A percentile compares a stretch with the other conserved stretches of the same genome.
phyloP scores from a whole-genome alignment of 2,113 vertebrate species.

The Spilogale gracilis region DNA sequence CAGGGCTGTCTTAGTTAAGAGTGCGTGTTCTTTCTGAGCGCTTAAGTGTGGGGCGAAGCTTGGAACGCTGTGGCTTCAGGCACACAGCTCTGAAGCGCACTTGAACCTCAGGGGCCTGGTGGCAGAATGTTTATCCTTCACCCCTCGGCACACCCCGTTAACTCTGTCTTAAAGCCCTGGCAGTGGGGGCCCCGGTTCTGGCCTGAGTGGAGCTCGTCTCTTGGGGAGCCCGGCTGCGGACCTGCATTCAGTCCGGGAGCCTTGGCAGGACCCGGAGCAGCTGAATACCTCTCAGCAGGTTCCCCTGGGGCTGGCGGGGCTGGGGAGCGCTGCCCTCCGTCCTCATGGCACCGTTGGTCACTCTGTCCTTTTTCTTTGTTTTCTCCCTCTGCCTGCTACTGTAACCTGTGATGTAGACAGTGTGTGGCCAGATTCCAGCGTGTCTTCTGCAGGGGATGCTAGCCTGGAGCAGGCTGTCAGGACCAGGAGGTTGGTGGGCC shows the following conservation, averaged over 20 bases:
- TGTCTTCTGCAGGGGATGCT: no score
- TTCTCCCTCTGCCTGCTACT: background rate
- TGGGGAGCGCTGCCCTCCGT: background rate
- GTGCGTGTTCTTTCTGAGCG: background rate
- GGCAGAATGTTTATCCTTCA: background rate
- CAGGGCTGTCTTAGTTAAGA: background rate
- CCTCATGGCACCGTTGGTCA: fast-evolving
- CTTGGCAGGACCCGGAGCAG: background rate
- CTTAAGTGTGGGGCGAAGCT: background rate
- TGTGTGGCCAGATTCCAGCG: background rate
- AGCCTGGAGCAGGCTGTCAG: background rate
- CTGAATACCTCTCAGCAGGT: background rate
- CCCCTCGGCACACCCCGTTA: background rate
- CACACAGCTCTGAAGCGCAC: fast-evolving
- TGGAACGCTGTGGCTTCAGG: background rate
- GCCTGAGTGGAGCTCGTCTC: background rate
- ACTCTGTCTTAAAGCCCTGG: background rate
- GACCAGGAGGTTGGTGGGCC: background rate
- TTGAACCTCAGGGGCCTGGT: background rate
- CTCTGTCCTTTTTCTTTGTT: background rate
- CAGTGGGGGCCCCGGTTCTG: background rate
- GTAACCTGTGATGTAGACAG: background rate
- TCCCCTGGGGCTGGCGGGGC: fast-evolving
- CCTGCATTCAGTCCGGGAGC: background rate
- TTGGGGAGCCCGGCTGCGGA: background rate